phyloP scores from a whole-genome alignment of 2,113 vertebrate genomes.

The Charadrius vociferus region DNA sequence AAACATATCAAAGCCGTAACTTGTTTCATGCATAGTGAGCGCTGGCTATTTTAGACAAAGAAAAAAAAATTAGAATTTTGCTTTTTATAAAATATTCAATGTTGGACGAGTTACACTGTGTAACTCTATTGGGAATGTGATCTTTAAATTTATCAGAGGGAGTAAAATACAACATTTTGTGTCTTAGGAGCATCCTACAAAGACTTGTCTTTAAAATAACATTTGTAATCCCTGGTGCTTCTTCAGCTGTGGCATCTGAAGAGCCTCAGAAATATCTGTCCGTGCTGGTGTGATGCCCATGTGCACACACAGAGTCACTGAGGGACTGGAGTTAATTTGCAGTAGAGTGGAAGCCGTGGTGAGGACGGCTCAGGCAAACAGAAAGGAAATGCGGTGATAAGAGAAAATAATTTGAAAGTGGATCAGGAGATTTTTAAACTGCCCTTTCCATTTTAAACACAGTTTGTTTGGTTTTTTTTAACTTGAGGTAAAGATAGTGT shows the following conservation, averaged over 20 bases:
- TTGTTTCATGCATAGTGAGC: not conserved
- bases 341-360: not conserved
- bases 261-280: not conserved
- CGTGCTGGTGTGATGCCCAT: not conserved
- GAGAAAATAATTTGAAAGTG: not conserved
- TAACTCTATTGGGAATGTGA: not conserved
- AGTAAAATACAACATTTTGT: not conserved
- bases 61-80: not conserved
- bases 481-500: not conserved
- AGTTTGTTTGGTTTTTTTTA: not conserved
- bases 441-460: not conserved
- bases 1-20: not conserved
- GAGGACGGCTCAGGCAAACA: not conserved
- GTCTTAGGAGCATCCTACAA: not conserved
- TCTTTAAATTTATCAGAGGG: not conserved
- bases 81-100: not conserved
- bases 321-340: not conserved
- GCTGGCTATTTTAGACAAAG: not conserved
- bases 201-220: not conserved
- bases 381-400: not conserved
- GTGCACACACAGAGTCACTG: not conserved
- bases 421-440: not conserved
- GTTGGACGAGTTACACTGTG: not conserved
- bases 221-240: not conserved
- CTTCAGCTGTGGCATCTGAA: not conserved